These are phyloP conservation scores for Calameuta pallipes DNA, from an alignment of 2,888 invertebrate species.

Conservation along the genomic window DNA sequence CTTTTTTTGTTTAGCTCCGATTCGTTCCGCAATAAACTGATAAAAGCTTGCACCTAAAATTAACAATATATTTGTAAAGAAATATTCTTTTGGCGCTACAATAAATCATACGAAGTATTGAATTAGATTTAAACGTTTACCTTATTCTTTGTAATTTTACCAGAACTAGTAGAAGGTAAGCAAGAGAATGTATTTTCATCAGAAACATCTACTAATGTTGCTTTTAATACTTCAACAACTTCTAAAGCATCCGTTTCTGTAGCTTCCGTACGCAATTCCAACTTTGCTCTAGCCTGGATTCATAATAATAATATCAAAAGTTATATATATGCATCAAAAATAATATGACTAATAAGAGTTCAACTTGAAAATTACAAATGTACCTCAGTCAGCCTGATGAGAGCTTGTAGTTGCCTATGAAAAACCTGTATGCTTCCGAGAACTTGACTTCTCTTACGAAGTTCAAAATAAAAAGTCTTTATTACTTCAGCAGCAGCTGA, in stretches of 20 bases:
- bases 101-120: conserved; percentile 14
- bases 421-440: conserved; percentile 82
- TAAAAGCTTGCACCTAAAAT: conserved; percentile 76
- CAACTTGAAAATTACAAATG: conserved; percentile 3
- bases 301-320: not conserved
- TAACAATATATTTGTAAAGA: conserved; percentile 11
- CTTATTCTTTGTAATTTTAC: conserved; percentile 68
- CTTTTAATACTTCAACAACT: conserved; percentile 85
- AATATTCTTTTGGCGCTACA: conserved; percentile 9
- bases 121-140: conserved; percentile 40
- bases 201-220: conserved; percentile 67
- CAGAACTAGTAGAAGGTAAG: conserved; percentile 67
- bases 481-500: conserved; percentile 77
- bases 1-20: conserved; percentile 76
- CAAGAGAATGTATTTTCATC: conserved; percentile 6
- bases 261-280: conserved; percentile 85
- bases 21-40: conserved; percentile 75
- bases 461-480: conserved; percentile 83
- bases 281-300: conserved; percentile 85
- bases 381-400: conserved; percentile 85
- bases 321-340: not conserved
- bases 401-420: conserved; percentile 86
- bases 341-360: not conserved
- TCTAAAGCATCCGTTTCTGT: conserved; percentile 85
- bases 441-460: conserved; percentile 76